A percentile compares a stretch with the other conserved stretches of the same genome.
Evolutionary conservation across 2,797 vertebrate genomes (phyloP).

Genomic region (Tarsius wallacei): DNA sequence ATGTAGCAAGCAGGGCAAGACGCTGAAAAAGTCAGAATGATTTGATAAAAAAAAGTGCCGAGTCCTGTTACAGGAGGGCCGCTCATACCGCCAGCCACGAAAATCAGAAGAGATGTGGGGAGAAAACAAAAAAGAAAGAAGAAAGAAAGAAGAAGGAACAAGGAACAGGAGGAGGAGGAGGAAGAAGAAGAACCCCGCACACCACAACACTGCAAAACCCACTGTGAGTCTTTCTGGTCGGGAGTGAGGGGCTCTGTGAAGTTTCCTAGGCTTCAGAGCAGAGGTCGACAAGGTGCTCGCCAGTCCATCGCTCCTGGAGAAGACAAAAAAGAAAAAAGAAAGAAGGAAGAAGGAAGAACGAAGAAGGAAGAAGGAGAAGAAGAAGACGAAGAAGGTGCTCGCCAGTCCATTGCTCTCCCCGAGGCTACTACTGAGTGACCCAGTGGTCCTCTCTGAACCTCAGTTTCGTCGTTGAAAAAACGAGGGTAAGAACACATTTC

Average conservation of each 20-base stretch:
- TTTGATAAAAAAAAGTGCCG: conserved; percentile 4
- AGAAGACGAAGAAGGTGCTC: not conserved
- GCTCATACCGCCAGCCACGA: not conserved
- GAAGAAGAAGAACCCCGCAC: not conserved
- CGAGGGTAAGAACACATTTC: not conserved
- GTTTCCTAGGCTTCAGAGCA: not conserved
- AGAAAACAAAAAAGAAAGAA: not conserved
- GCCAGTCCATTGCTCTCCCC: not conserved
- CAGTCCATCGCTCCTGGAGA: too few relatives aligned
- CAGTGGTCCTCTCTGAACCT: not conserved
- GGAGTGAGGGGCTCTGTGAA: not conserved
- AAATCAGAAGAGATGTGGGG: not conserved
- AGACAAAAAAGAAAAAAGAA: too few relatives aligned
- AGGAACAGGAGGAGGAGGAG: too few relatives aligned
- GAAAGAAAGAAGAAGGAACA: not conserved
- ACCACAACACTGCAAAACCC: not conserved
- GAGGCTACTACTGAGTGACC: not conserved
- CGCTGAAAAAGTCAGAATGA: not conserved
- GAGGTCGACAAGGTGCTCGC: not conserved
- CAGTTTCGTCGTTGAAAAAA: not conserved
- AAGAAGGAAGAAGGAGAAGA: too few relatives aligned
- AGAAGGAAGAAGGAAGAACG: too few relatives aligned
- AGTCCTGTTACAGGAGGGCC: not conserved
- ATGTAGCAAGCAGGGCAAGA: not conserved
- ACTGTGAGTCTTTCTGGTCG: not conserved